These are phyloP conservation scores for Dryomyza anilis DNA, from an alignment of 2,888 invertebrate species.

Conservation along the genomic window DNA sequence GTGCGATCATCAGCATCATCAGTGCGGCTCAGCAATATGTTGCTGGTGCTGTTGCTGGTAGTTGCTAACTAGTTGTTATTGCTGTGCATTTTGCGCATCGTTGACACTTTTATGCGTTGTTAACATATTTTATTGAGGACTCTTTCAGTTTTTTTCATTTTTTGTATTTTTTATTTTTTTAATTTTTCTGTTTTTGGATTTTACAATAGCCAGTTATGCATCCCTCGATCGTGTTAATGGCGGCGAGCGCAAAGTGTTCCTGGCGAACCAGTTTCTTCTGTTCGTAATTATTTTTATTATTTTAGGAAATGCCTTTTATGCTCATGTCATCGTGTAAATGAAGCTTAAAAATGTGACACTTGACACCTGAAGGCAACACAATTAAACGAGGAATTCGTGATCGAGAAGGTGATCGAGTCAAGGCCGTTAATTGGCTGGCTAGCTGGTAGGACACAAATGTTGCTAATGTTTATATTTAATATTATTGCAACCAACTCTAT, in stretches of 20 bases:
- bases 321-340: slow-evolving; percentile 15
- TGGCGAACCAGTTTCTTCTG: not conserved
- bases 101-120: slow-evolving; percentile 24
- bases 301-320: slow-evolving; percentile 3
- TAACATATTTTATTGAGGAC: slow-evolving; percentile 17
- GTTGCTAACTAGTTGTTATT: not conserved
- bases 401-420: no score
- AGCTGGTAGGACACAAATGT: no score
- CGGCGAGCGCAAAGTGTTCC: no score
- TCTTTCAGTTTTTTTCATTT: not conserved
- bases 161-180: not conserved
- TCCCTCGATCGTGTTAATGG: no score
- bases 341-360: slow-evolving; percentile 17
- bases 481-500: no score
- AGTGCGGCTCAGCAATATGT: not conserved
- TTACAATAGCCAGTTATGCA: no score
- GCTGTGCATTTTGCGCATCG: slow-evolving; percentile 4
- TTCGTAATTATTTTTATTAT: not conserved
- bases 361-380: slow-evolving; percentile 19
- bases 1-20: not conserved
- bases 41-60: not conserved
- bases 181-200: not conserved
- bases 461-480: no score
- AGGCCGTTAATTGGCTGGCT: not conserved
- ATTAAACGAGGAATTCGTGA: no score